phyloP scores from a whole-genome alignment of 2,797 vertebrate genomes.

The Cottoperca gobio region DNA sequence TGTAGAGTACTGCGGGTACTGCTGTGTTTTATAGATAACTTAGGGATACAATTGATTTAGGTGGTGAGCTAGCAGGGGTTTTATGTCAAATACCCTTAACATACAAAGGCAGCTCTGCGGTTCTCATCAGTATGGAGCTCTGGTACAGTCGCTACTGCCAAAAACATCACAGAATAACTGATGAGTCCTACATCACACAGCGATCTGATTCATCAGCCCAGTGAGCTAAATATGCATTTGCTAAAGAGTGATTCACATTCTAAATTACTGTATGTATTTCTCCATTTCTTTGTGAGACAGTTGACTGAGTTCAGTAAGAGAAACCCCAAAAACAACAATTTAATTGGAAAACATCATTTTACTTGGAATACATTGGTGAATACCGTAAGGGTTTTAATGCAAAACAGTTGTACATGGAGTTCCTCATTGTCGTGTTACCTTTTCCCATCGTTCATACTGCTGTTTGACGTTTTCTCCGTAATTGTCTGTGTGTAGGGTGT shows the following conservation, averaged over 20 bases:
- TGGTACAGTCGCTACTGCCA: constrained; percentile 8
- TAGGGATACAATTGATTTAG: background rate
- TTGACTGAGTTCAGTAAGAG: constrained; percentile 12
- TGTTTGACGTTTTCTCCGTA: constrained; percentile 32
- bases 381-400: constrained; percentile 49
- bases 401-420: constrained; percentile 51
- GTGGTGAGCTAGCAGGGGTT: background rate
- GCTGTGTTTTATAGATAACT: constrained; percentile 10
- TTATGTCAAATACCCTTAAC: constrained; percentile 30
- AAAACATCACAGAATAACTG: constrained; percentile 35
- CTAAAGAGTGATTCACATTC: constrained; percentile 4
- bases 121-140: constrained; percentile 41
- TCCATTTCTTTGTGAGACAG: background rate
- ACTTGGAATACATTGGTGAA: constrained; percentile 56
- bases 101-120: constrained; percentile 6
- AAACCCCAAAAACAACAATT: constrained; percentile 31
- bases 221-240: constrained; percentile 25
- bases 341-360: constrained; percentile 61
- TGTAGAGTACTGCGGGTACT: background rate
- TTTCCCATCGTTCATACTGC: constrained; percentile 21
- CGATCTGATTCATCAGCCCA: constrained; percentile 24
- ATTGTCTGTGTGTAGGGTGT: constrained; percentile 33
- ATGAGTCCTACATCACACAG: constrained; percentile 24
- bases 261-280: background rate
- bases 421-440: constrained; percentile 15